Evolutionary conservation across 2,888 invertebrate genomes (phyloP).

Genomic region (Strigamia maritima): DNA sequence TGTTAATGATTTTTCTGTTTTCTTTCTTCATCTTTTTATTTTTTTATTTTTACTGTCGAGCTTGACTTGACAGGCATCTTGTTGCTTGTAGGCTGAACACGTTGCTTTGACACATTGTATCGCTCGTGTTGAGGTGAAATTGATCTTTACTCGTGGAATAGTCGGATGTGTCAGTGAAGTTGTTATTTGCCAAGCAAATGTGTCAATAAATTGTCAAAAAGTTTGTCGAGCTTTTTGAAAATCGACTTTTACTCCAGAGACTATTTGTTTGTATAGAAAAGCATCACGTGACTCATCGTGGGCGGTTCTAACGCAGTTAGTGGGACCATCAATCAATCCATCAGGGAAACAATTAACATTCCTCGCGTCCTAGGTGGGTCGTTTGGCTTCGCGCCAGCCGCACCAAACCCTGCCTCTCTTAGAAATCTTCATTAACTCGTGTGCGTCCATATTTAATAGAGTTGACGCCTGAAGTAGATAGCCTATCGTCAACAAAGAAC

Average conservation of each 20-base stretch:
- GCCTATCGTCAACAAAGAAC: conserved; percentile 17
- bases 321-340: conserved; percentile 37
- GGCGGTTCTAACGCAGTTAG: not conserved
- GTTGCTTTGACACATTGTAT: not conserved
- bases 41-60: not conserved
- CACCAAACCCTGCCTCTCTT: not conserved
- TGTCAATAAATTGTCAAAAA: not conserved
- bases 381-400: conserved; percentile 36
- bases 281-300: not conserved
- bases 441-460: conserved; percentile 37
- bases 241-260: not conserved
- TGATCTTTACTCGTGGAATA: not conserved
- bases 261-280: not conserved
- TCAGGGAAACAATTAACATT: conserved; percentile 39
- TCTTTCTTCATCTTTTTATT: not conserved
- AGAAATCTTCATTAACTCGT: conserved; percentile 39
- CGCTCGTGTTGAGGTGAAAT: not conserved
- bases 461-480: conserved; percentile 35
- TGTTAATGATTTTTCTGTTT: not conserved
- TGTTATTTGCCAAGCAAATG: not conserved
- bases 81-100: not conserved
- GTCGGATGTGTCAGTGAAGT: not conserved
- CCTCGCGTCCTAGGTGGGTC: conserved; percentile 38
- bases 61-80: not conserved
- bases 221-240: not conserved